Conservation (phyloP, 2,888 invertebrate genomes). For the Zygaena filipendulae region DNA sequence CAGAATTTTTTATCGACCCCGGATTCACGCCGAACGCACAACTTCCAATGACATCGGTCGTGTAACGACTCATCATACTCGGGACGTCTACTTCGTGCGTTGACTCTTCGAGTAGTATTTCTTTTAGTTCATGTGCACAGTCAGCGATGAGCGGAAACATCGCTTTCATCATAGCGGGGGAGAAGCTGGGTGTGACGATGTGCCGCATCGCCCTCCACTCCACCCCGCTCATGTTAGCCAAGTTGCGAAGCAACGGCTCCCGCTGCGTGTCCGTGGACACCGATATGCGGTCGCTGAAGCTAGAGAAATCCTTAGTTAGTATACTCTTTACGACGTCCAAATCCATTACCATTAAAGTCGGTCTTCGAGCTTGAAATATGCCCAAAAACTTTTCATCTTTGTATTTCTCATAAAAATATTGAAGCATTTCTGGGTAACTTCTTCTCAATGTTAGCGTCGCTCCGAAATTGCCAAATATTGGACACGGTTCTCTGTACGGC, state of each 20-base stretch:
- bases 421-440: conserved; percentile 49
- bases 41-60: conserved; percentile 58
- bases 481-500: conserved; percentile 55
- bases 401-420: conserved; percentile 44
- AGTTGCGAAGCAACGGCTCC: conserved; percentile 53
- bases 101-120: conserved; percentile 28
- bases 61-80: conserved; percentile 44
- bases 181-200: conserved; percentile 56
- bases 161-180: conserved; percentile 59
- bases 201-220: conserved; percentile 60
- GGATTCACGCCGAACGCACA: conserved; percentile 59
- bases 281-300: conserved; percentile 50
- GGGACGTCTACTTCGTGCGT: conserved; percentile 41
- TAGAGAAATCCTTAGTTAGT: conserved; percentile 40
- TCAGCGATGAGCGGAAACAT: conserved; percentile 57
- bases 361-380: conserved; percentile 55
- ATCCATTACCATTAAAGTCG: conserved; percentile 50
- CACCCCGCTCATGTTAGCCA: conserved; percentile 56
- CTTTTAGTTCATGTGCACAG: conserved; percentile 41
- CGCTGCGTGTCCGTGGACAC: conserved; percentile 49
- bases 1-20: conserved; percentile 39
- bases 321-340: conserved; percentile 46
- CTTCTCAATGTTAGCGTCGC: conserved; percentile 45
- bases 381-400: conserved; percentile 45
- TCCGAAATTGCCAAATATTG: conserved; percentile 61